Evolutionary conservation across 2,113 vertebrate species (phyloP), one percentile per base, ranked within the genome.

Genomic region (Rhagologus leucostigma): DNA sequence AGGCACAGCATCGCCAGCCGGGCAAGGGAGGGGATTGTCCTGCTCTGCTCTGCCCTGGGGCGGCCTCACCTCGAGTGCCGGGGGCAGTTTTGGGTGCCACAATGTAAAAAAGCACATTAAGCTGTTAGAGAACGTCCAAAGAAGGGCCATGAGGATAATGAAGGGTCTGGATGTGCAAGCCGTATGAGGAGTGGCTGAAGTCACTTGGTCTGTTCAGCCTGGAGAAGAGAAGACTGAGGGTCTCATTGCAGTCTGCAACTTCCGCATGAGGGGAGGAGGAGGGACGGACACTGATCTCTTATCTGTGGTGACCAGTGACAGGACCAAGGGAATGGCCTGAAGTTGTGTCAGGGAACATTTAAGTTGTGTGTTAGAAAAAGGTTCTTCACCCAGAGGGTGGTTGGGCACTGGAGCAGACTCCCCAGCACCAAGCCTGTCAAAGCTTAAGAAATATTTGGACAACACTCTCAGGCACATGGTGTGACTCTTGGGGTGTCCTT

Each of bases 1-100:
- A n/a, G n/a, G n/a, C n/a, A n/a, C n/a, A n/a, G 44, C 33, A 53
- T 19, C 1, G 0, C 24, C 50, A 68, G 78, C 24, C 0, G 0
- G 46, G 30, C 46, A 29, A 68, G 53, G 29, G 46, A 22, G 16
- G 19, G 39, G 27, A 47, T 82, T 68, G 62, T 53, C 53, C 69
- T 0, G 0, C 29, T 60, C 46, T 68, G 30, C 53, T 53, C 46
- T 41, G 69, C 8, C 0, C 7, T 60, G 46, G 23, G 16, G 24
- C 0, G 0, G 46, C 46, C 53, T 60, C 53, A 60, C 10, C 46
- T 68, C 6, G 0, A 32, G 17, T 46, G 2, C 55, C 47, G 62
- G 3, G 33, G 6, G 13, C 24, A 53, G 20, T 8, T 8, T 8
- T 41, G n/a, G 33, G 8, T 2, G 1, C 30, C 24, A 4, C 46